Evolutionary conservation across 2,888 invertebrate genomes (phyloP).

Genomic region (Acholoe squamosa): DNA sequence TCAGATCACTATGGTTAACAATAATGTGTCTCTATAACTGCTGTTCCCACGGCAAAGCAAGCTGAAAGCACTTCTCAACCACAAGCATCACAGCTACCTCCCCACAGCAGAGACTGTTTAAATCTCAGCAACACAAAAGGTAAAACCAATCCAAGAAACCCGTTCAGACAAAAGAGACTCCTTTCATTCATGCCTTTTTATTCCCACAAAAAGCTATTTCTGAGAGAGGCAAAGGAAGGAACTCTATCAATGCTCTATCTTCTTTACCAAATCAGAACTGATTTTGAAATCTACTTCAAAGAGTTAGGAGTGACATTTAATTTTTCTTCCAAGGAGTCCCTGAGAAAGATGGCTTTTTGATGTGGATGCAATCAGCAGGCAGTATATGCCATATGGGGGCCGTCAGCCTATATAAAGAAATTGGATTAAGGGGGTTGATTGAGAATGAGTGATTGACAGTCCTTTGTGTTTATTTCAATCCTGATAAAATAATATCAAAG

Average conservation of each 20-base stretch:
- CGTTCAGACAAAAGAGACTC: background rate
- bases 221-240: background rate
- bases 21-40: no score
- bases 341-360: background rate
- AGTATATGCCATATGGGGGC: background rate
- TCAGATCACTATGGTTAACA: no score
- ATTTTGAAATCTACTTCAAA: conserved; percentile 29
- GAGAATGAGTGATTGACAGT: background rate
- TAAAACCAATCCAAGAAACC: background rate
- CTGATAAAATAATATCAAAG: background rate
- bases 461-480: background rate
- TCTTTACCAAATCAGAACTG: background rate
- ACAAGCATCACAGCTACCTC: background rate
- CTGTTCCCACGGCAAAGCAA: no score
- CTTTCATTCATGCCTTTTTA: conserved; percentile 36
- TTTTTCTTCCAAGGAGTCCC: background rate
- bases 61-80: background rate
- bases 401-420: background rate
- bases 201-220: background rate
- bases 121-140: background rate
- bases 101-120: background rate
- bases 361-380: background rate
- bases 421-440: background rate
- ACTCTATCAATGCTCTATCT: background rate
- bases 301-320: background rate